phyloP scores from a whole-genome alignment of 1,140 invertebrate species.

The Vanessa atalanta region DNA sequence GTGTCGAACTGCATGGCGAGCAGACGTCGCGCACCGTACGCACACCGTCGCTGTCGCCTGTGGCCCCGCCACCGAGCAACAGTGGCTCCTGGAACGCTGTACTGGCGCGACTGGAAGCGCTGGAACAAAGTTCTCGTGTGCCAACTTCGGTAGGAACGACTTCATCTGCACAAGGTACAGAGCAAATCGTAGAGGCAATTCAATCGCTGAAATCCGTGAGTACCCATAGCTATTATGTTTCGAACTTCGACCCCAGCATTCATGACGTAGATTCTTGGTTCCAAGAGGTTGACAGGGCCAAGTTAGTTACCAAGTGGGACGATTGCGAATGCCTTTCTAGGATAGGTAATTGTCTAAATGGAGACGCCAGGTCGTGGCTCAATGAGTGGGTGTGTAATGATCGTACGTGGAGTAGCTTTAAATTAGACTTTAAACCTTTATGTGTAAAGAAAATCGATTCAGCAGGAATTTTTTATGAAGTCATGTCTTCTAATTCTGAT shows the following conservation, averaged over 20 bases:
- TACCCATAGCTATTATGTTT: not conserved
- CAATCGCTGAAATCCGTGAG: too few relatives aligned
- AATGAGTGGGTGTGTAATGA: not conserved
- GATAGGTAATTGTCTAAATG: not conserved
- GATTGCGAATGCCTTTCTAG: not conserved
- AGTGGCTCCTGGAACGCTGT: too few relatives aligned
- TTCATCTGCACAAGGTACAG: too few relatives aligned
- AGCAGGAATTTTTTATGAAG: conserved; percentile 6
- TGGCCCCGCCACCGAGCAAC: too few relatives aligned
- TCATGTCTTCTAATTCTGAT: conserved; percentile 9
- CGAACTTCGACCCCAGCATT: not conserved
- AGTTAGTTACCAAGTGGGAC: not conserved
- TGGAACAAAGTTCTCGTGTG: too few relatives aligned
- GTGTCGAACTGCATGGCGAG: too few relatives aligned
- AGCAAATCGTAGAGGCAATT: too few relatives aligned
- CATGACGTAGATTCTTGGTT: not conserved
- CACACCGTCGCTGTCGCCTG: too few relatives aligned
- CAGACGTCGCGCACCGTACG: too few relatives aligned
- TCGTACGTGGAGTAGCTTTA: not conserved
- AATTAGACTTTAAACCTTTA: not conserved
- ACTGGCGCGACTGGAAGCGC: too few relatives aligned
- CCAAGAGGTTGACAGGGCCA: not conserved
- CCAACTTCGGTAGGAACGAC: too few relatives aligned
- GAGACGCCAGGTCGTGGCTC: not conserved
- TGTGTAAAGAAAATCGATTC: not conserved